Percentiles rank a stretch among this genome's conserved stretches.
Evolutionary conservation across 2,797 vertebrate species (phyloP).

Genomic region (Tolypeutes matacus): DNA sequence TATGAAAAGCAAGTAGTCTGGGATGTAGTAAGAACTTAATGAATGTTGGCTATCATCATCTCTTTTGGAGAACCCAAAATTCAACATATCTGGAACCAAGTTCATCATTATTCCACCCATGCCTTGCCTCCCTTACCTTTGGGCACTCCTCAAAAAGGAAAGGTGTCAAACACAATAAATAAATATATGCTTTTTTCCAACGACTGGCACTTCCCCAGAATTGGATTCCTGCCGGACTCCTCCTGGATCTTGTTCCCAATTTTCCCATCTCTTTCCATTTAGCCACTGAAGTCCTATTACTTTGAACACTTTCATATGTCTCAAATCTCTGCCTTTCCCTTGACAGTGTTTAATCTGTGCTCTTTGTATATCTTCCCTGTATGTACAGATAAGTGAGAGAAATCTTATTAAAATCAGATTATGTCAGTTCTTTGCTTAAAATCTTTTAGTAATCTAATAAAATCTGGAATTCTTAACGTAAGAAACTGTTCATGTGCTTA

Average conservation of each 20-base stretch:
- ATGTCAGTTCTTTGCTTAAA: not conserved
- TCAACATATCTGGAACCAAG: not conserved
- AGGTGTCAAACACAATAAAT: too few relatives aligned
- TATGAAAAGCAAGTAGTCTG: not conserved
- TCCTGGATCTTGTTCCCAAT: not conserved
- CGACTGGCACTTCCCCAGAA: not conserved
- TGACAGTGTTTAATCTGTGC: not conserved
- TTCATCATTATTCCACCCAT: fast-evolving
- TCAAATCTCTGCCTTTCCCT: not conserved
- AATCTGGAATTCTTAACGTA: not conserved
- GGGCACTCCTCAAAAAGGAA: not conserved
- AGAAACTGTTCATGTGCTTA: not conserved
- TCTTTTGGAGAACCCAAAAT: not conserved
- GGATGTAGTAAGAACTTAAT: not conserved
- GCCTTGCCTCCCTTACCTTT: not conserved
- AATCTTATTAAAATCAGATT: not conserved
- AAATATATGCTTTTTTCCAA: not conserved
- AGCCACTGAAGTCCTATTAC: too few relatives aligned
- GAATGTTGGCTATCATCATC: fast-evolving
- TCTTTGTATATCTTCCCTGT: not conserved
- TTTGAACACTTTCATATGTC: not conserved
- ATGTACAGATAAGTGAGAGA: too few relatives aligned
- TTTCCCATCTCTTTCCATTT: not conserved
- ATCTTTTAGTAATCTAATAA: not conserved
- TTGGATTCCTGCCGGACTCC: not conserved